These are phyloP conservation scores for Ormia ochracea DNA, from an alignment of 2,888 invertebrate genomes.

Conservation along the genomic window DNA sequence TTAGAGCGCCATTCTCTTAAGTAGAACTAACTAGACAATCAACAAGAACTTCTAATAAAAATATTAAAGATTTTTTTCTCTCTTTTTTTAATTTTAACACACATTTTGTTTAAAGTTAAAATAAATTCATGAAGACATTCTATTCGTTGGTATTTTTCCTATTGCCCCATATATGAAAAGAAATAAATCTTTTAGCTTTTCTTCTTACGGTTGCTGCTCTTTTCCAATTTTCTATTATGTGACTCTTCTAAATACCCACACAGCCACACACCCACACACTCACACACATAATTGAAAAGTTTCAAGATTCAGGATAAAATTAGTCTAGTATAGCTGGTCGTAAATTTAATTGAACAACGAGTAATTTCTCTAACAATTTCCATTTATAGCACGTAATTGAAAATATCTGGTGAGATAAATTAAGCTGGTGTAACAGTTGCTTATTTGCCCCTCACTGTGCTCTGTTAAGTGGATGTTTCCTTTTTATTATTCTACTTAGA, in stretches of 20 bases:
- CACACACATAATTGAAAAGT: constrained; percentile 44
- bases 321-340: constrained; percentile 22
- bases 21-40: constrained; percentile 33
- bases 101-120: constrained; percentile 39
- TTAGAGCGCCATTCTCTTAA: neutral
- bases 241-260: neutral
- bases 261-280: too few relatives aligned
- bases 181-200: constrained; percentile 44
- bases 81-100: neutral
- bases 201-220: neutral
- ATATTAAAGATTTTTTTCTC: neutral
- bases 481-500: too few relatives aligned
- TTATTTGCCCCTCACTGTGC: neutral
- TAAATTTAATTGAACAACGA: constrained; percentile 47
- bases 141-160: constrained; percentile 23
- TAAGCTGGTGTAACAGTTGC: neutral
- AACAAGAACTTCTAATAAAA: constrained; percentile 47
- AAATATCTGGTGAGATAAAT: neutral
- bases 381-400: too few relatives aligned
- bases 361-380: too few relatives aligned
- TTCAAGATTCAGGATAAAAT: constrained; percentile 9
- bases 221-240: constrained; percentile 1
- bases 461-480: too few relatives aligned
- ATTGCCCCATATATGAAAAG: constrained; percentile 47
- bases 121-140: constrained; percentile 34